Percentiles rank a stretch among this genome's conserved stretches.
These are phyloP conservation scores for Desmophyllum pertusum DNA, from an alignment of 92 coral and sea anemone genomes.

Conservation along the genomic window DNA sequence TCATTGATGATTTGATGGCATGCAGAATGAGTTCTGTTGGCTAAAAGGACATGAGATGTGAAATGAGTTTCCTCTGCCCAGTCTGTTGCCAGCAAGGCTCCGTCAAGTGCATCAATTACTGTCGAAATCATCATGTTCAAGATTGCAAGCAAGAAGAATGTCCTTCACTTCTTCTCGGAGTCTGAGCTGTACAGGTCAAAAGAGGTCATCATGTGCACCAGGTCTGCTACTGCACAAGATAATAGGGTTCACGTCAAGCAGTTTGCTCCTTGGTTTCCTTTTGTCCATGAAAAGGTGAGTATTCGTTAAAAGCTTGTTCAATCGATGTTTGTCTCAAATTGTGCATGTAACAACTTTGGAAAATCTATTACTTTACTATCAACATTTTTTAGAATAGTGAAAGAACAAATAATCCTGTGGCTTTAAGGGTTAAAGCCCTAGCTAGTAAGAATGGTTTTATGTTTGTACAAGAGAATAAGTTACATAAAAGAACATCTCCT, in stretches of 20 bases:
- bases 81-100: constrained; percentile 24
- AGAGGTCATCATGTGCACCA: not conserved
- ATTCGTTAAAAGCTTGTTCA: no score
- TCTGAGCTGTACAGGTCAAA: not conserved
- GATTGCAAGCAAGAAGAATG: no score
- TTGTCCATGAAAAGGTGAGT: not conserved
- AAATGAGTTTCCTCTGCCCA: constrained; percentile 36
- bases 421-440: no score
- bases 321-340: not conserved
- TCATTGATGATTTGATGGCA: constrained; percentile 7
- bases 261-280: not conserved
- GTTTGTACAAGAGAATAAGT: no score
- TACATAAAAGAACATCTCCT: no score
- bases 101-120: not conserved
- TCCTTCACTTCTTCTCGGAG: constrained; percentile 12
- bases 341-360: no score
- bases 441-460: no score
- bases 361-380: no score
- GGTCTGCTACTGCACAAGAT: not conserved
- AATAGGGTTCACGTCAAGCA: not conserved
- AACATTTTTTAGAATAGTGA: no score
- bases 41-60: constrained; percentile 8
- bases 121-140: not conserved
- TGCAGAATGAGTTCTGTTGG: constrained; percentile 35
- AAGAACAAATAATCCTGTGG: no score